Base-by-base conservation (phyloP, 2,888 invertebrate species). In the Cataglyphis albicans region DNA sequence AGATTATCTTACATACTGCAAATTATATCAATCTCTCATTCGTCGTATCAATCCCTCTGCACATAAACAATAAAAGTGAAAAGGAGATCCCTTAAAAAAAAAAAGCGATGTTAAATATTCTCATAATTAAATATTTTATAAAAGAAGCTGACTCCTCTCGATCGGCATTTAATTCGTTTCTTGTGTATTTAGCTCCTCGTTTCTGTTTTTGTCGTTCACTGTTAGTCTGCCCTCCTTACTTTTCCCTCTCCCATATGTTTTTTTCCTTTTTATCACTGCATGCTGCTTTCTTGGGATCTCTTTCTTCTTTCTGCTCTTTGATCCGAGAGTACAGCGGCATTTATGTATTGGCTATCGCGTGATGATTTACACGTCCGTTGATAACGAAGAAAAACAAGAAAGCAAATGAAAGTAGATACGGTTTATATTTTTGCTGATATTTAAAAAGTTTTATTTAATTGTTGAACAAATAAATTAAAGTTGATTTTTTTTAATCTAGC, bases 191-290 rank as follows among this genome's bases (percentile, higher is more conserved):
- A 29, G 10, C 29, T 78, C 29, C 70, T 61, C 67, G 48, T 87
- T 82, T 89, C 82, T 81, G 84, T 75, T 81, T 86, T 87, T 85
- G 81, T 86, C 86, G 59, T 70, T 84, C 72, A 74, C 72, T 67
- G 73, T 82, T 48, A 84, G 55, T 57, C 21, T 21, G 32, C 57
- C 55, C 85, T 73, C 57, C 70, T 64, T 70, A 59, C 82, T 59
- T 68, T 64, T 44, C 4, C 38, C 2, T 41, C 29, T 55, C 41
- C 63, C 44, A 5, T 5, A 1, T 21, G 44, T 44, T 78, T 41
- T 41, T 25, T 67, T 21, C 18, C 12, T 5, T 78, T 78, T 70
- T 10, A 18, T 15, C 21, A 44, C 1, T 21, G 29, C 35, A 21
- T n/a, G 1, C 38, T 32, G 55, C 18, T 57, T 57, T 76, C 38